Percentiles rank a stretch among this genome's conserved stretches.
phyloP scores from a whole-genome alignment of 2,113 vertebrate species.

The Hirundichthys speculiger region DNA sequence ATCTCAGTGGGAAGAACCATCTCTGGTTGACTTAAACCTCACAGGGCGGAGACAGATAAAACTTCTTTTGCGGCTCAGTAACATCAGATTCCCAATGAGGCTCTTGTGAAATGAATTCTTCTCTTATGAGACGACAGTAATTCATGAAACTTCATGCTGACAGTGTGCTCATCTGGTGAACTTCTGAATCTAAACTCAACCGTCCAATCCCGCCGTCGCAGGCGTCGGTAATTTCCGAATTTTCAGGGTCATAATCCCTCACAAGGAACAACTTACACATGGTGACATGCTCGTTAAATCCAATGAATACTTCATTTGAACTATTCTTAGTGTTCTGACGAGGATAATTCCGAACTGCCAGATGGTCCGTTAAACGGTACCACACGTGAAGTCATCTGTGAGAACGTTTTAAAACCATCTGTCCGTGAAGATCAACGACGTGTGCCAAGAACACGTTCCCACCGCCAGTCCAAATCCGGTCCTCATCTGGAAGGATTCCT shows the following conservation, averaged over 20 bases:
- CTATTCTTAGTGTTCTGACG: too few relatives aligned
- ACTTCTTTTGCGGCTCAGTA: constrained; percentile 13
- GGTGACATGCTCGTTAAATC: background rate
- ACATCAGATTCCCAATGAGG: too few relatives aligned
- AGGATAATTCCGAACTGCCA: background rate
- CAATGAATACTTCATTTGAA: too few relatives aligned
- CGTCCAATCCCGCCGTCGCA: too few relatives aligned
- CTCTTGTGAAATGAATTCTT: background rate
- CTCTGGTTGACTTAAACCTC: constrained; percentile 23
- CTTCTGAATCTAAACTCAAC: background rate
- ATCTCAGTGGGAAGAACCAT: constrained; percentile 12
- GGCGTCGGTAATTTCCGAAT: background rate
- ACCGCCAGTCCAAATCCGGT: too few relatives aligned
- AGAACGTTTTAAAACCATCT: background rate
- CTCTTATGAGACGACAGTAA: background rate
- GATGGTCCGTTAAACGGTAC: background rate
- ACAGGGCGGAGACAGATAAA: background rate
- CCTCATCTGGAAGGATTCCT: too few relatives aligned
- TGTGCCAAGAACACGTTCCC: too few relatives aligned
- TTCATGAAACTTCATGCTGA: background rate
- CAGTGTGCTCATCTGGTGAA: background rate
- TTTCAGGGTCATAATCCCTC: background rate
- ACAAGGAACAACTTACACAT: background rate
- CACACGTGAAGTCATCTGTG: background rate
- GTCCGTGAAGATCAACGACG: too few relatives aligned